Base-by-base conservation (phyloP, 2,113 vertebrate genomes). In the Poecile atricapillus region DNA sequence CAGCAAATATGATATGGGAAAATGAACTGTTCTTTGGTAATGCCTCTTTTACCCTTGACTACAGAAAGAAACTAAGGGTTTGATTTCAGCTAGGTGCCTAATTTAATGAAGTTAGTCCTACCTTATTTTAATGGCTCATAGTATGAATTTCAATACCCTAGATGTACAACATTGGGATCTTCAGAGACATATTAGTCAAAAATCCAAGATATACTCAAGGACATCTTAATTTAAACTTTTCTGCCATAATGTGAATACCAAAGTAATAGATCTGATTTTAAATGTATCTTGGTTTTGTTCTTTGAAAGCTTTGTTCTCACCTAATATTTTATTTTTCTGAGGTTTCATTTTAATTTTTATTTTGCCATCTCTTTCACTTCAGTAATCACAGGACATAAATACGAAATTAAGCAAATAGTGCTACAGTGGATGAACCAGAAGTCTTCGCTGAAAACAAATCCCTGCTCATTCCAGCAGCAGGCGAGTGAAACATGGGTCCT, bases 1-100 rank as follows among this genome's bases (percentile, higher is more conserved):
- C 37, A 71, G 24, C 4, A 37, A 22, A 58, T 23, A n/a, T 0
- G 0, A 9, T 31, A 37, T 4, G 37, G n/a, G 67, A 37, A 39
- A 8, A 56, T 7, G 21, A 94, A 47, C 15, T 28, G 4, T 39
- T 89, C 50, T 41, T 64, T 78, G 55, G 20, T 19, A 87, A 14
- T 69, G 24, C 11, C 13, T 50, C 13, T 75, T 93, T 44, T 10
- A 18, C 21, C 18, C 18, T 56, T 75, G 35, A 31, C 52, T 76
- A 28, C n/a, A 74, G 46, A 74, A 77, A 28, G 46, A 89, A 86
- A 63, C 15, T 13, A 27, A 75, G 64, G 13, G 41, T n/a, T 73
- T 62, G 56, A 60, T 46, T 87, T 64, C 41, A 73, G 18, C 31
- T 50, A 55, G 39, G 49, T 71, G 11, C 20, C 35, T 70, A 79